Evolutionary conservation across 2,797 vertebrate species (phyloP), one percentile per base, ranked within the genome.

Genomic region (Pogonophryne albipinna): DNA sequence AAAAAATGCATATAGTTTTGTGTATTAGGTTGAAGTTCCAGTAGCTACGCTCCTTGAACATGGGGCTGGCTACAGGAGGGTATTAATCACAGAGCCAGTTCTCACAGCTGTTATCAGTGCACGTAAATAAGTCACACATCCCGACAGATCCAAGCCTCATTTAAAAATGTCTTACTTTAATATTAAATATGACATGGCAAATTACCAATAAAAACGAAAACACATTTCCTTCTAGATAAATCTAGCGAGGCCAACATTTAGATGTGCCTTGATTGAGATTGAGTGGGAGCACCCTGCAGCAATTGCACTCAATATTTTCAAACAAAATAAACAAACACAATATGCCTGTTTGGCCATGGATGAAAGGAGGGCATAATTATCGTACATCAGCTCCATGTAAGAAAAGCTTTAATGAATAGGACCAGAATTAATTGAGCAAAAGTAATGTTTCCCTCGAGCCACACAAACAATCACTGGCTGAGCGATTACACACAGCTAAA

Each of bases 301-400:
- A 56, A 60, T 75, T 66, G 74, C 55, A 63, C 14, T 59, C 31
- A 67, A 17, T 71, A 66, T 73, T 68, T 45, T 71, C 46, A 68
- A 57, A 56, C 49, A 70, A 80, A 53, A 74, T 65, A 80, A 74
- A 77, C 64, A 84, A 79, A 71, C 69, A 71, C 66, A 74, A 68
- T 66, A 78, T 76, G 70, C 45, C 19, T 57, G 46, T 66, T 78
- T 82, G 55, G 66, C 53, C 58, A 71, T 50, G 46, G 38, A 84
- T 65, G 50, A 80, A 65, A 73, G 60, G 27, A 50, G 44, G 72
- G 7, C 70, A 60, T 78, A 58, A 68, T 69, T 62, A 44, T 14
- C 63, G 57, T 44, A 31, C 68, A 69, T 79, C 27, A 52, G 9
- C 46, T 69, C 64, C 44, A 51, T 71, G 46, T 60, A 53, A 19